These are phyloP conservation scores for Cyanoliseus patagonus DNA, from an alignment of 2,113 vertebrate species.

Conservation along the genomic window DNA sequence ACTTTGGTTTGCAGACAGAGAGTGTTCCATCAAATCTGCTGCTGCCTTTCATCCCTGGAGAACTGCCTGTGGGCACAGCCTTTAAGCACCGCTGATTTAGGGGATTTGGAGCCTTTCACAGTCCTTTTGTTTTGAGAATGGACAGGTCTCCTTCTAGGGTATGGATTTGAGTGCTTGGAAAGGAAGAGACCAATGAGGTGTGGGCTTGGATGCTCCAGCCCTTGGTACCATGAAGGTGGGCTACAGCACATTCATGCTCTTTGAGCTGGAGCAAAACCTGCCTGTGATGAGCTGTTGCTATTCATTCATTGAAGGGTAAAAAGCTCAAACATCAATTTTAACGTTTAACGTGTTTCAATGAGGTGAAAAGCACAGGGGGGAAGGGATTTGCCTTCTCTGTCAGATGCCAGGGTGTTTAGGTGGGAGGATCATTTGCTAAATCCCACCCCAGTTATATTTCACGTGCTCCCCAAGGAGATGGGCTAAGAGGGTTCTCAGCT, in stretches of 20 bases:
- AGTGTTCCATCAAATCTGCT: background rate
- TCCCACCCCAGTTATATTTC: background rate
- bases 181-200: background rate
- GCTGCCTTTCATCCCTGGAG: background rate
- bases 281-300: background rate
- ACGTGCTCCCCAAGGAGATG: fast-evolving
- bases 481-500: background rate
- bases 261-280: background rate
- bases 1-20: background rate
- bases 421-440: background rate
- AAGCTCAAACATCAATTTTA: fast-evolving
- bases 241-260: fast-evolving
- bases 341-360: fast-evolving
- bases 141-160: fast-evolving
- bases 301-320: background rate
- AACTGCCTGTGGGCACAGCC: background rate
- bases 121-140: background rate
- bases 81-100: background rate
- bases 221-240: fast-evolving
- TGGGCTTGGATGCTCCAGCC: background rate
- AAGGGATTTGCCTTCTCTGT: background rate
- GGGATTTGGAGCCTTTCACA: background rate
- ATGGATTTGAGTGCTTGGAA: background rate
- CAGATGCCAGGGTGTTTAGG: background rate
- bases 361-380: background rate